Conservation (phyloP, 2,113 vertebrate genomes). For the Tyto alba region DNA sequence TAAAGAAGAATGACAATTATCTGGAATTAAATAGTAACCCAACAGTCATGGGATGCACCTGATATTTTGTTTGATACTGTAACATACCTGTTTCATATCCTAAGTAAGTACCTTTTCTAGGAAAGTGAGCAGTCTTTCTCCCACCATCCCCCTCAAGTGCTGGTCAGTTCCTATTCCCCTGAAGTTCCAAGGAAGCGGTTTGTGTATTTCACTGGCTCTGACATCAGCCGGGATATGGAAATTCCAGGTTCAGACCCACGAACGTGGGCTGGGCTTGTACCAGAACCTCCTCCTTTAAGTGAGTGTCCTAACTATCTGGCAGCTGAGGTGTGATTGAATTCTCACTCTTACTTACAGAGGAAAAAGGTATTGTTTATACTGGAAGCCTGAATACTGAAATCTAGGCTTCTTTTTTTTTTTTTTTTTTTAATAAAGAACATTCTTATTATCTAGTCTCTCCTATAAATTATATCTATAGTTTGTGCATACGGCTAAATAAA, state of each 20-base stretch:
- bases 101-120: neutral
- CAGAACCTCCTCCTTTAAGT: neutral
- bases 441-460: neutral
- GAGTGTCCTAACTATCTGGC: neutral
- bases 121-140: neutral
- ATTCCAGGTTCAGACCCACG: neutral
- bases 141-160: neutral
- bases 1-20: neutral
- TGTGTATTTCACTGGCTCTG: neutral
- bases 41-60: neutral
- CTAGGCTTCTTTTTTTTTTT: neutral
- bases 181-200: neutral
- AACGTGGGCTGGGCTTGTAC: neutral
- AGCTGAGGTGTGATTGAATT: neutral
- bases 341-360: neutral
- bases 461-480: neutral
- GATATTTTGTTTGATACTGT: neutral
- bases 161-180: neutral
- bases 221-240: neutral
- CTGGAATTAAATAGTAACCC: neutral
- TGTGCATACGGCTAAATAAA: neutral
- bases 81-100: neutral
- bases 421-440: neutral
- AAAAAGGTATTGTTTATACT: neutral
- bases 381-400: neutral